Evolutionary conservation across 1,140 invertebrate genomes (phyloP), one percentile per base, ranked within the genome.

Genomic region (Metaphire vulgaris): DNA sequence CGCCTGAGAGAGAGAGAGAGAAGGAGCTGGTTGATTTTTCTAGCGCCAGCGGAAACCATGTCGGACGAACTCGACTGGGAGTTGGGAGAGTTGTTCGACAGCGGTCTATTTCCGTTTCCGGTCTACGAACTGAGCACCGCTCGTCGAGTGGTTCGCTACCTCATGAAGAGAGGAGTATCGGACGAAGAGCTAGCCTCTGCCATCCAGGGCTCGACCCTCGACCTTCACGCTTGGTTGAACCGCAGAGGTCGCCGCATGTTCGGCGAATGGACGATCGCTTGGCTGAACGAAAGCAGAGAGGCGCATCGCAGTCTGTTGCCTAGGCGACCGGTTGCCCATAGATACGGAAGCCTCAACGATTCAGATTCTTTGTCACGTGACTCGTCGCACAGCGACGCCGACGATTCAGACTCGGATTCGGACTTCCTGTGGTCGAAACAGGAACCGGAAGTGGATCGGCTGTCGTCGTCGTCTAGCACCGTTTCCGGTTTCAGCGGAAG

Each of bases 31-130:
- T n/a, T n/a, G n/a, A n/a, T n/a, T n/a, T n/a, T n/a, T n/a, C n/a
- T n/a, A n/a, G n/a, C n/a, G n/a, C n/a, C n/a, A n/a, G n/a, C n/a
- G n/a, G n/a, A n/a, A n/a, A n/a, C n/a, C n/a, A 76, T 76, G 75
- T 76, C 75, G 15, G 75, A 73, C n/a, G 75, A 76, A 56, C 69
- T 76, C 2, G 75, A 76, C 26, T 76, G 75, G 75, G 75, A 76
- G 28, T 34, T 76, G 26, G 56, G 16, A n/a, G 75, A 76, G 26
- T 71, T 76, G 1, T 76, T 76, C 28, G 75, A 76, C 29, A 72
- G 33, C 28, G 75, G 68, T 15, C 34, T 64, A 33, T 76, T 76
- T 29, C 31, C 33, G 16, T 76, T 76, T 56, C 75, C 75, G 2
- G 65, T 76, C 68, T 76, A 76, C 75, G 75, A 76, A 28, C 75